A percentile compares a stretch with the other conserved stretches of the same genome.
phyloP scores from a whole-genome alignment of 1,140 invertebrate species.

The Orchestia grillus region DNA sequence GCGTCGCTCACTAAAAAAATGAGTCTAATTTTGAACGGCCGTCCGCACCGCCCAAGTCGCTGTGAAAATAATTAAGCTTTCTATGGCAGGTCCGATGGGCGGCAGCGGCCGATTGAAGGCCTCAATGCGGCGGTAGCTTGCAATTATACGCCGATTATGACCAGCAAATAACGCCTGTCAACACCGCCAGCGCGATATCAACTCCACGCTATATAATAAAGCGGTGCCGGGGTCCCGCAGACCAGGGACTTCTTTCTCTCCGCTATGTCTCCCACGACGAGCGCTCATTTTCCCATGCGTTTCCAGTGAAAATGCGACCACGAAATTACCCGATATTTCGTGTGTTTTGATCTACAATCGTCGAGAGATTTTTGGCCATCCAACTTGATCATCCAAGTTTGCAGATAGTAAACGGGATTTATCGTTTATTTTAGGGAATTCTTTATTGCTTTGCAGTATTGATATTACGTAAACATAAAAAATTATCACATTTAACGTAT shows the following conservation, averaged over 20 bases:
- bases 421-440: too few relatives aligned
- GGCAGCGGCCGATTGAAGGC: background rate
- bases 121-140: background rate
- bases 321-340: too few relatives aligned
- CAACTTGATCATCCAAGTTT: too few relatives aligned
- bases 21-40: background rate
- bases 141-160: constrained; percentile 25
- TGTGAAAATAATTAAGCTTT: constrained; percentile 11
- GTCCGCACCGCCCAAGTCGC: background rate
- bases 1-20: background rate
- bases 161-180: constrained; percentile 8
- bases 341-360: too few relatives aligned
- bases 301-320: too few relatives aligned
- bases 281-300: too few relatives aligned
- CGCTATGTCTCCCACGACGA: too few relatives aligned
- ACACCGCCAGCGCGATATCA: background rate
- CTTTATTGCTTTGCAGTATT: too few relatives aligned
- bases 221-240: background rate
- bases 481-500: too few relatives aligned
- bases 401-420: too few relatives aligned
- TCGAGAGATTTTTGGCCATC: too few relatives aligned
- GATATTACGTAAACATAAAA: too few relatives aligned
- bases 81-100: background rate
- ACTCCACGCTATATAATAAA: background rate
- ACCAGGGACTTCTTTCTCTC: background rate